Percentiles rank a stretch among this genome's conserved stretches.
These are phyloP conservation scores for Tenualosa ilisha DNA, from an alignment of 2,797 vertebrate genomes.

Conservation along the genomic window DNA sequence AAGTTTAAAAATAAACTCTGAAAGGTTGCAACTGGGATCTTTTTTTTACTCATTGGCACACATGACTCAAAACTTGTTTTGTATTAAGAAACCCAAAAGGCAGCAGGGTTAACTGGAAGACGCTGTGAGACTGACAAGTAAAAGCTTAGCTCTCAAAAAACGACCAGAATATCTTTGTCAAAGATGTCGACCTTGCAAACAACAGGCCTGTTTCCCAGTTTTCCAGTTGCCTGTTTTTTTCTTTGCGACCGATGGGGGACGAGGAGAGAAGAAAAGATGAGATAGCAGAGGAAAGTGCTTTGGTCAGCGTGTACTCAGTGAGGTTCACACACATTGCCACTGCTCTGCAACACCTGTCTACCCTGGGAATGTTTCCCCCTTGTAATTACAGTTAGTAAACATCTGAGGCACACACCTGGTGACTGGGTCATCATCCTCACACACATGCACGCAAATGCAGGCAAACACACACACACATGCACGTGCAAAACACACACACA, in stretches of 20 bases:
- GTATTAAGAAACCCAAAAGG: background rate
- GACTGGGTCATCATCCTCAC: constrained; percentile 34
- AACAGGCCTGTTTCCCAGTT: background rate
- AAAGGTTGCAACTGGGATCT: background rate
- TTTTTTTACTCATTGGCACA: background rate
- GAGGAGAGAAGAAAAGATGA: background rate
- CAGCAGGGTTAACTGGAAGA: background rate
- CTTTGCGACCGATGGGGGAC: background rate
- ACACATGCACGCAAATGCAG: constrained; percentile 11
- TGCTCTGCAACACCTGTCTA: constrained; percentile 36
- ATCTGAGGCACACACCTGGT: constrained; percentile 55
- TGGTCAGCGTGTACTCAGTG: background rate
- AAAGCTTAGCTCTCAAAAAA: background rate
- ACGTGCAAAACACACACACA: constrained; percentile 30
- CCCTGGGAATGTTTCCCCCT: constrained; percentile 58
- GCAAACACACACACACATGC: constrained; percentile 27
- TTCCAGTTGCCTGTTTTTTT: too few relatives aligned
- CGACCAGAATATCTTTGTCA: background rate
- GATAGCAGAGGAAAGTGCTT: background rate
- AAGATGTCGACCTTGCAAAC: background rate
- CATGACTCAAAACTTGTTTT: background rate
- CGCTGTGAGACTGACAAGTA: background rate
- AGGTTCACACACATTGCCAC: background rate
- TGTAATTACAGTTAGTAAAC: constrained; percentile 64
- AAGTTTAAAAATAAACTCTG: background rate